phyloP scores from a whole-genome alignment of 1,140 invertebrate genomes.

The Trachymyrmex septentrionalis region DNA sequence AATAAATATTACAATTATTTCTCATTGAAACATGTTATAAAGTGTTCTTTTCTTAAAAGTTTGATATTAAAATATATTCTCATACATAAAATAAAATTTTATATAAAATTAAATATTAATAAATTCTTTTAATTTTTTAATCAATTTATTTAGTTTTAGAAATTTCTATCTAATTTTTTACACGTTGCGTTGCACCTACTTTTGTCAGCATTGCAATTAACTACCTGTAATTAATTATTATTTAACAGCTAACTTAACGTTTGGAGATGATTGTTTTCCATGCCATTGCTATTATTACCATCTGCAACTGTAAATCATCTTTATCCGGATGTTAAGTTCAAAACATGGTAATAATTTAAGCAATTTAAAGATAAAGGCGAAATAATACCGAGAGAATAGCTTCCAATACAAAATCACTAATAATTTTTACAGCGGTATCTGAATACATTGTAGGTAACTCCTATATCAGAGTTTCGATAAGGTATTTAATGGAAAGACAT shows the following conservation, averaged over 20 bases:
- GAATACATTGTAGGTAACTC: too few relatives aligned
- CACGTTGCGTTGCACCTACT: not conserved
- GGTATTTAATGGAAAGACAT: too few relatives aligned
- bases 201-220: constrained; percentile 22
- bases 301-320: constrained; percentile 9
- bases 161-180: too few relatives aligned
- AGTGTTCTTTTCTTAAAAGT: too few relatives aligned
- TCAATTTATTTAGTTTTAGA: too few relatives aligned
- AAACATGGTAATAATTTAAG: constrained; percentile 57
- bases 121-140: too few relatives aligned
- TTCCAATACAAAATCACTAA: not conserved
- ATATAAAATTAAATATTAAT: too few relatives aligned
- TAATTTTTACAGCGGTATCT: constrained; percentile 52
- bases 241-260: constrained; percentile 61
- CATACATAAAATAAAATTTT: too few relatives aligned
- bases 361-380: constrained; percentile 65
- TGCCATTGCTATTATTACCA: constrained; percentile 37
- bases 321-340: not conserved
- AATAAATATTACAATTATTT: too few relatives aligned
- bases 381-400: constrained; percentile 58
- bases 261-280: constrained; percentile 18
- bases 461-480: too few relatives aligned
- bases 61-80: too few relatives aligned
- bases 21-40: too few relatives aligned
- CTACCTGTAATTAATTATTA: constrained; percentile 39